Evolutionary conservation across 1,140 invertebrate species (phyloP), one percentile per base, ranked within the genome.

Genomic region (Paraescarpia echinospica): DNA sequence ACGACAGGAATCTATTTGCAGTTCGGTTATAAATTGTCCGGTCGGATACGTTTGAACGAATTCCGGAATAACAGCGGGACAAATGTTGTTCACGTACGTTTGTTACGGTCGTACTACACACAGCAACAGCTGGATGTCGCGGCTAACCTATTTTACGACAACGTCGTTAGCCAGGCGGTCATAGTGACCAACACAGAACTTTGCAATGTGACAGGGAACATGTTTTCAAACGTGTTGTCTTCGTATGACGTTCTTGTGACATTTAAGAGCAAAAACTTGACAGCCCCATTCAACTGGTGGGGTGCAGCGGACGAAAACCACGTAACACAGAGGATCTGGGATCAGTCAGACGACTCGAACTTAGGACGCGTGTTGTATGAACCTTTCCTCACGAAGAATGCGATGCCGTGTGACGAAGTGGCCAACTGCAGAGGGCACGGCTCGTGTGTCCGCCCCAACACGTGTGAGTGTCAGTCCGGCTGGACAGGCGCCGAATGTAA

Each of bases 321-420:
- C 59, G 59, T 77, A 27, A 31, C 59, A 18, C 9, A 31, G 59
- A 77, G 59, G 59, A 77, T 77, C 59, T 77, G 59, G 59, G 59
- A 77, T 18, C 9, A 77, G 59, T 77, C 59, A 27, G 59, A 77
- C 22, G 59, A 77, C 59, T 18, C 59, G 59, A 77, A 77, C 12
- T 77, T 77, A 77, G 59, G 59, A 27, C 59, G 59, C 14, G 59
- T 77, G 59, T 18, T 77, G 1, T 77, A 77, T 18, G 59, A 77
- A 77, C 59, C 59, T 77, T 77, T 77, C 59, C 59, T 77, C 22
- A 12, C 22, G 59, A 77, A 77, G 59, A 90, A 90, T n/a, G 91
- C 92, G 35, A 89, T 92, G 34, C 59, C 59, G 0, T 93, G 93
- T 91, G 91, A 77, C n/a, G 51, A 35, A 89, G 90, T 90, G 90